These are phyloP conservation scores for Uromys caudimaculatus DNA, from an alignment of 2,797 vertebrate species.

Conservation along the genomic window DNA sequence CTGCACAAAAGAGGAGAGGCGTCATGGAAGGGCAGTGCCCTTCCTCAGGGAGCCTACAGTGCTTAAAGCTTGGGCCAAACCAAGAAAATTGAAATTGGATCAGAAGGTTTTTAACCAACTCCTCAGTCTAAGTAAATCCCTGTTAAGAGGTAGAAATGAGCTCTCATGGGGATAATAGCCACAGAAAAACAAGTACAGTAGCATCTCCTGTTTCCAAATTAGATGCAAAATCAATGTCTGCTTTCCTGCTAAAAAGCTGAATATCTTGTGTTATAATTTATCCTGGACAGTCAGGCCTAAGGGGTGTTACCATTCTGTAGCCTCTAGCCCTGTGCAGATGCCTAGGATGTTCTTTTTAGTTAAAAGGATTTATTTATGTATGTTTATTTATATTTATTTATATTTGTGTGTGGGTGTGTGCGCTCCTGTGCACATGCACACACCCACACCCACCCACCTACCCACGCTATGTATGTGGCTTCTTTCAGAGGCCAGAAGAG, in stretches of 20 bases:
- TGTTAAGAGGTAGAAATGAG: constrained; percentile 74
- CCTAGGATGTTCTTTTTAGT: background rate
- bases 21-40: accelerated
- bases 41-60: constrained; percentile 29
- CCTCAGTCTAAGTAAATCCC: constrained; percentile 70
- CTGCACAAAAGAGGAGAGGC: background rate
- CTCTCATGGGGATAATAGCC: constrained; percentile 72
- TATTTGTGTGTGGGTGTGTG: background rate
- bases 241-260: constrained; percentile 43
- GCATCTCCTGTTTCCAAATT: constrained; percentile 67
- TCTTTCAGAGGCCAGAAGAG: background rate
- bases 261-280: constrained; percentile 31
- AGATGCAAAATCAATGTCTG: constrained; percentile 68
- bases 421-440: too few relatives aligned
- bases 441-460: too few relatives aligned
- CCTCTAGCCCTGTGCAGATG: background rate
- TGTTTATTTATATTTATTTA: background rate
- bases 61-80: background rate
- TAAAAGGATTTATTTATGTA: background rate
- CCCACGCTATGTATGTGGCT: background rate
- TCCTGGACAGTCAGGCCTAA: background rate
- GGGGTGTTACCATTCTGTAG: background rate
- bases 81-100: constrained; percentile 72
- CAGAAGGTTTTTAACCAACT: constrained; percentile 76
- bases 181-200: constrained; percentile 69